Evolutionary conservation across 2,888 invertebrate genomes (phyloP).

Genomic region (Xestobium rufovillosum): DNA sequence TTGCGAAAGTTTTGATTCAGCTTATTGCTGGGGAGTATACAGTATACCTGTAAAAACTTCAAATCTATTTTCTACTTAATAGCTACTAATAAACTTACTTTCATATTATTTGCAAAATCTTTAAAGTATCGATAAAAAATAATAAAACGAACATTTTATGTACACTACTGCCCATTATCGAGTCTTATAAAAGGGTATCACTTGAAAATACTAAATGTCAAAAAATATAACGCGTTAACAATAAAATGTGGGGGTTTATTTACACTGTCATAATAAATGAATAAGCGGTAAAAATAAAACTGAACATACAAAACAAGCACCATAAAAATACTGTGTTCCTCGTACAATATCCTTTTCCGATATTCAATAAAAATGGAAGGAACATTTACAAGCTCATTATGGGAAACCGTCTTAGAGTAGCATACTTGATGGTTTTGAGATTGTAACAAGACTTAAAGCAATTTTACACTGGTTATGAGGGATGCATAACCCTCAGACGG

Average conservation of each 20-base stretch:
- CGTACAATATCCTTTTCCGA: constrained; percentile 6
- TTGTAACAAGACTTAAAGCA: too few species aligned
- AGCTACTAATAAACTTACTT: too few species aligned
- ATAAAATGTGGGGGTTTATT: constrained; percentile 25
- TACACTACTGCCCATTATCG: constrained; percentile 23
- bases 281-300: constrained; percentile 28
- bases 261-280: constrained; percentile 24
- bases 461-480: too few species aligned
- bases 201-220: constrained; percentile 21
- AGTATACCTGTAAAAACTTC: too few species aligned
- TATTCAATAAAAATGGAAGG: constrained; percentile 16
- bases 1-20: too few species aligned
- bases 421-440: constrained; percentile 15
- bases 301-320: constrained; percentile 28
- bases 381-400: constrained; percentile 21
- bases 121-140: too few species aligned
- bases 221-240: constrained; percentile 29
- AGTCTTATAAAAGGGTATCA: constrained; percentile 12
- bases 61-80: too few species aligned
- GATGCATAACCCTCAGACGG: too few species aligned
- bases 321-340: constrained; percentile 20
- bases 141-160: constrained; percentile 24
- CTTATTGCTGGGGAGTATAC: too few species aligned
- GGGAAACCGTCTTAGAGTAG: constrained; percentile 7
- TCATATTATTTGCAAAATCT: too few species aligned